These are phyloP conservation scores for Chloebia gouldiae DNA, from an alignment of 2,113 vertebrate genomes.

Conservation along the genomic window DNA sequence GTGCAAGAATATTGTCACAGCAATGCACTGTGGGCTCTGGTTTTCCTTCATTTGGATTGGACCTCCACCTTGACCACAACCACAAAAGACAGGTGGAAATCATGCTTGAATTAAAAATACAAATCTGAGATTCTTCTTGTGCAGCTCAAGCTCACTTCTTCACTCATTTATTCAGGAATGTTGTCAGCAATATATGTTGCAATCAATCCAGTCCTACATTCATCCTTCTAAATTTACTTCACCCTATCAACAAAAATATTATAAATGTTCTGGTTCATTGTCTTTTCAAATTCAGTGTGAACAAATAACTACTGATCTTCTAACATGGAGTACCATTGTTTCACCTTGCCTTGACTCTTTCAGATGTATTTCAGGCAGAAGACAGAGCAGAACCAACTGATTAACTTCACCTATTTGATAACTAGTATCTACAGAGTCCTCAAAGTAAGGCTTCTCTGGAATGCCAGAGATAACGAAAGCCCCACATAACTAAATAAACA, in stretches of 20 bases:
- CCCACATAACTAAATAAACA: conserved; percentile 37
- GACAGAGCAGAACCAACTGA: not conserved
- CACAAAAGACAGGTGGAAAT: not conserved
- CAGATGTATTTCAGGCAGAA: not conserved
- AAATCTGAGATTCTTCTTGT: not conserved
- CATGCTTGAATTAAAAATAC: not conserved
- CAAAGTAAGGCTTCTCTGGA: conserved; percentile 15
- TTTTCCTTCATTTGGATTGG: not conserved
- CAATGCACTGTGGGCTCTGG: not conserved
- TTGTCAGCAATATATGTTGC: fast-evolving
- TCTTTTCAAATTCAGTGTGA: not conserved
- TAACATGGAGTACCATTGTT: not conserved
- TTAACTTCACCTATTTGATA: conserved; percentile 16
- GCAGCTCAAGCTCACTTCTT: not conserved
- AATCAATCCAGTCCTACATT: not conserved
- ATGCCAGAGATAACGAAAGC: conserved; percentile 41
- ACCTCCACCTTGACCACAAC: not conserved
- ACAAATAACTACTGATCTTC: not conserved
- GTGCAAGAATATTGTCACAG: not conserved
- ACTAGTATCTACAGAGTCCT: not conserved
- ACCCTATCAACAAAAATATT: not conserved
- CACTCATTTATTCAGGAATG: not conserved
- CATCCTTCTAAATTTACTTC: not conserved
- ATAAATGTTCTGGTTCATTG: not conserved
- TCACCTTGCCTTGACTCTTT: not conserved